Evolutionary conservation across 2,113 vertebrate species (phyloP).

Genomic region (Tychaedon coryphoeus): DNA sequence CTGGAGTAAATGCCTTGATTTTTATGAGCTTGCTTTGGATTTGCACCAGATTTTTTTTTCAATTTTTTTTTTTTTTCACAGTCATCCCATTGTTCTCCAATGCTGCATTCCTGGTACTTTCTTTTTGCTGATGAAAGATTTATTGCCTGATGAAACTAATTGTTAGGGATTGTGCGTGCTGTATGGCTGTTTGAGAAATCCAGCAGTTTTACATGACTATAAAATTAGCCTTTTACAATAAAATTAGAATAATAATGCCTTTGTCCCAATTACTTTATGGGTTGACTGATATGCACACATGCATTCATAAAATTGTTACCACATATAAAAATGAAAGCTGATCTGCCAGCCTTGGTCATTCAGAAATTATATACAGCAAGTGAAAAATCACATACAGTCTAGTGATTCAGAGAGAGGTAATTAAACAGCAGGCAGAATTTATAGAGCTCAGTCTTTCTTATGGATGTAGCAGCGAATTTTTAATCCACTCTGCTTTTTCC

Average conservation of each 20-base stretch:
- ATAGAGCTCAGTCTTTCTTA: neutral
- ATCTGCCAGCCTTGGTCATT: neutral
- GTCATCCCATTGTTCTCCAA: neutral
- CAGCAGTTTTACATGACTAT: neutral
- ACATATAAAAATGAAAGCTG: neutral
- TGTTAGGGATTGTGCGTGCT: neutral
- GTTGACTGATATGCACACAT: neutral
- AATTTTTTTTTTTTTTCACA: too few species aligned
- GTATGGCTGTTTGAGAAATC: neutral
- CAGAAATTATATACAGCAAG: neutral
- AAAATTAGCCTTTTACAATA: conserved; percentile 18
- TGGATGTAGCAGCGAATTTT: neutral
- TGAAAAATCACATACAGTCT: neutral
- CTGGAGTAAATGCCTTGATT: neutral
- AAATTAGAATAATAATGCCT: neutral
- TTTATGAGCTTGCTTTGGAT: neutral
- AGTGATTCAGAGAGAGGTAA: neutral
- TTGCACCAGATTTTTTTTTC: neutral
- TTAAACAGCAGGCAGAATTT: neutral
- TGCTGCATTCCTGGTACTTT: neutral
- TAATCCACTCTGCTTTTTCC: neutral
- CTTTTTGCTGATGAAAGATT: conserved; percentile 2
- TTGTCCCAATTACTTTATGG: neutral
- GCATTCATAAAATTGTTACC: neutral
- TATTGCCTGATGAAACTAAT: conserved; percentile 21